Percentiles rank a stretch among this genome's conserved stretches.
phyloP scores from a whole-genome alignment of 1,140 invertebrate genomes.

The Drosophila mauritiana region DNA sequence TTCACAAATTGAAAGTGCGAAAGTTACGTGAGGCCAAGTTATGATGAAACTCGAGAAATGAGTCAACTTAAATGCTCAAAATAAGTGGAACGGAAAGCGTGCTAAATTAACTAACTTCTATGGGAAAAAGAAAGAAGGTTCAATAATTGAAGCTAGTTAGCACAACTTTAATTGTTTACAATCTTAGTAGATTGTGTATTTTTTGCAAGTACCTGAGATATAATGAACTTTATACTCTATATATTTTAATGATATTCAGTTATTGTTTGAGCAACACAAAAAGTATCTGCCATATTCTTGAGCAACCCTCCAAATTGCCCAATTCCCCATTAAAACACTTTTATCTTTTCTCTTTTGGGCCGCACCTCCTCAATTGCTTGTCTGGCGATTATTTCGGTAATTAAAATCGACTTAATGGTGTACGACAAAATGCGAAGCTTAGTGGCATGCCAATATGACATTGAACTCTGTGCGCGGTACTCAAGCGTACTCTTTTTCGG shows the following conservation, averaged over 20 bases:
- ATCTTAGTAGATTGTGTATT: neutral
- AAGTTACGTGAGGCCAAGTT: constrained; percentile 33
- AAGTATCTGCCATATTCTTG: neutral
- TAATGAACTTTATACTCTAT: no score
- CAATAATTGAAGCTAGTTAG: neutral
- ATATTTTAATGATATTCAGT: neutral
- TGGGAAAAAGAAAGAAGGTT: neutral
- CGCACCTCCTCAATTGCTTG: constrained; percentile 20
- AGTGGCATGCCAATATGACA: constrained; percentile 43
- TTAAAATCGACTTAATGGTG: constrained; percentile 31
- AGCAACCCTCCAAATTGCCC: constrained; percentile 2
- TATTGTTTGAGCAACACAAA: neutral
- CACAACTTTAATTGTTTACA: neutral
- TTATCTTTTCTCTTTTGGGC: constrained; percentile 20
- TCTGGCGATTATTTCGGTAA: constrained; percentile 36
- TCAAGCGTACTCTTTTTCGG: constrained; percentile 15
- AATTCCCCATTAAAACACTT: constrained; percentile 16
- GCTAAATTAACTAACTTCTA: constrained; percentile 10
- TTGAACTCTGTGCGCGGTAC: constrained; percentile 59
- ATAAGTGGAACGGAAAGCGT: constrained; percentile 12
- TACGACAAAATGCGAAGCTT: constrained; percentile 11
- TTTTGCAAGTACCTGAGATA: neutral
- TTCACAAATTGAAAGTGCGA: constrained; percentile 51
- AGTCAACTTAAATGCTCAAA: constrained; percentile 25
- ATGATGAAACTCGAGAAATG: constrained; percentile 31